Conservation (phyloP, 2,888 invertebrate genomes). For the Acleris emargana region DNA sequence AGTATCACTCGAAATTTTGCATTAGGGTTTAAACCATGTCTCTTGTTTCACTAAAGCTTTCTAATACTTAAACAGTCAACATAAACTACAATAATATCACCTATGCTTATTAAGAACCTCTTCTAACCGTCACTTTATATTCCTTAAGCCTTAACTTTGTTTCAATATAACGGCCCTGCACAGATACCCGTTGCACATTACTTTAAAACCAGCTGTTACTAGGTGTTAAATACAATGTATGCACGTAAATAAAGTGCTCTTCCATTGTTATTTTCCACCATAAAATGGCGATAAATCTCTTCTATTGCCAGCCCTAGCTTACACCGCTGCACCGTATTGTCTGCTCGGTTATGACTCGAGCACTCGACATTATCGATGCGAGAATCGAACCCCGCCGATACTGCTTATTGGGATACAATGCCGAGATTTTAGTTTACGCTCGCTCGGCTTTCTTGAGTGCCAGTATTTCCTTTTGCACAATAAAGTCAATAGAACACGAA, state of each 20-base stretch:
- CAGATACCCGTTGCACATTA: neutral
- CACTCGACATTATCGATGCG: constrained; percentile 26
- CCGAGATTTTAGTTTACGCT: constrained; percentile 16
- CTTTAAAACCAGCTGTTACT: neutral
- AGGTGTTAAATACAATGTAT: constrained; percentile 7
- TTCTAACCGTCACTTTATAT: too few relatives aligned
- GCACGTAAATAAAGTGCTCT: constrained; percentile 1
- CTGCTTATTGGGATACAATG: constrained; percentile 20
- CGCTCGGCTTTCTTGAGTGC: constrained; percentile 2
- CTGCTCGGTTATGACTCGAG: constrained; percentile 23
- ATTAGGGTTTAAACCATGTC: too few relatives aligned
- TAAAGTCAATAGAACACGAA: neutral
- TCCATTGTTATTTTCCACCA: constrained; percentile 6
- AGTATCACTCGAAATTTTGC: too few relatives aligned
- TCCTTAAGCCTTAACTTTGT: too few relatives aligned
- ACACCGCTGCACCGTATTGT: constrained; percentile 17
- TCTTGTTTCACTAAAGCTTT: too few relatives aligned
- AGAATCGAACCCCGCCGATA: constrained; percentile 27
- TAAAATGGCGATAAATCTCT: constrained; percentile 11
- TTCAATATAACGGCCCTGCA: too few relatives aligned
- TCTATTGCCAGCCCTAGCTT: constrained; percentile 17
- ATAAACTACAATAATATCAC: too few relatives aligned
- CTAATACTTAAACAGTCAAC: too few relatives aligned
- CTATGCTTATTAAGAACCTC: too few relatives aligned
- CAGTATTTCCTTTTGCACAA: neutral